Percentiles rank a stretch among this genome's conserved stretches.
phyloP scores from a whole-genome alignment of 2,797 vertebrate genomes.

The Tenualosa ilisha region DNA sequence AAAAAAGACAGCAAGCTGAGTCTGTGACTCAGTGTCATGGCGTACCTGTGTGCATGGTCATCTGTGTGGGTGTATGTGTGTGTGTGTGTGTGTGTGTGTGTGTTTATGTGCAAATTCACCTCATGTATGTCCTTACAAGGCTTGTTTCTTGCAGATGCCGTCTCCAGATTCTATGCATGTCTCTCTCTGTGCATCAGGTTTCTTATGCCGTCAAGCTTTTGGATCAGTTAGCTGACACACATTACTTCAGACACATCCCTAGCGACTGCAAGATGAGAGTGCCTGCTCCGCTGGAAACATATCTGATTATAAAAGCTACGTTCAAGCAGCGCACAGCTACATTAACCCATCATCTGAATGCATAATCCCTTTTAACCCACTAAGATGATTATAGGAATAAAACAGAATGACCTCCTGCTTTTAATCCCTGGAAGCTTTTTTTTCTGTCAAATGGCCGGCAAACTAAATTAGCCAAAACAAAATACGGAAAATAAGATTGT shows the following conservation, averaged over 20 bases:
- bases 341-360: too few relatives aligned
- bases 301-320: too few relatives aligned
- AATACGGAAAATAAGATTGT: too few relatives aligned
- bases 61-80: neutral
- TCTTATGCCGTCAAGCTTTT: neutral
- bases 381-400: neutral
- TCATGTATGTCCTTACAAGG: too few relatives aligned
- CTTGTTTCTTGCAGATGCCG: too few relatives aligned
- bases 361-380: neutral
- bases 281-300: too few relatives aligned
- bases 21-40: neutral
- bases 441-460: too few relatives aligned
- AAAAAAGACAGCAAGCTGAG: neutral
- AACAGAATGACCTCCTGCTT: neutral
- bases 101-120: neutral
- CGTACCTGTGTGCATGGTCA: neutral
- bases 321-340: too few relatives aligned
- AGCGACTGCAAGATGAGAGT: too few relatives aligned
- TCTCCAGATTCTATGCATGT: neutral
- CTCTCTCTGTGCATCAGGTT: too few relatives aligned
- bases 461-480: too few relatives aligned
- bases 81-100: neutral
- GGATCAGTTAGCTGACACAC: neutral
- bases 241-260: too few relatives aligned
- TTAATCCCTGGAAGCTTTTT: neutral